Evolutionary conservation across 2,113 vertebrate species (phyloP), one percentile per base, ranked within the genome.

Genomic region (Nematolebias whitei): DNA sequence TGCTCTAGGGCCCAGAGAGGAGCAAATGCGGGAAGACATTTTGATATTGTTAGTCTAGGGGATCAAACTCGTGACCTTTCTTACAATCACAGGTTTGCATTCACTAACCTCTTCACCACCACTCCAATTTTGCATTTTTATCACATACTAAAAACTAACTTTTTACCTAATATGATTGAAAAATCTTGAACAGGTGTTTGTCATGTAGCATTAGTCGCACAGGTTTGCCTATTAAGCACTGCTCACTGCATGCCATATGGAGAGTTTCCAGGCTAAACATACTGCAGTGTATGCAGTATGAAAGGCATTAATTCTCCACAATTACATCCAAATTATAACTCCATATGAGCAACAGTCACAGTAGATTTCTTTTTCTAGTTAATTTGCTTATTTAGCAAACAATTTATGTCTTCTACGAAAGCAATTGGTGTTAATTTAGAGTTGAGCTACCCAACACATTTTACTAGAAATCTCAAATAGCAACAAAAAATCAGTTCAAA

Each of bases 121-220:
- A n/a, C n/a, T n/a, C n/a, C n/a, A n/a, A n/a, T n/a, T n/a, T n/a
- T n/a, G n/a, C n/a, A n/a, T n/a, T n/a, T n/a, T n/a, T n/a, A n/a
- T n/a, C n/a, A n/a, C n/a, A n/a, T n/a, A n/a, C n/a, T n/a, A n/a
- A n/a, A n/a, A n/a, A n/a, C n/a, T n/a, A n/a, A n/a, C n/a, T n/a
- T 77, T 59, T 41, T 20, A 20, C 45, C 16, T 52, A 19, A 41
- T 12, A 49, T 19, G 47, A 68, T 12, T 51, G 35, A 16, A 40
- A 51, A 71, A 72, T 11, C 18, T 32, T 41, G 19, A 81, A 71
- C 60, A 75, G 67, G 63, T 78, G 71, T 48, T 75, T 60, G 24
- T 68, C 40, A 56, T 71, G 40, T 63, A 23, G 59, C 45, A 53
- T 68, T 5, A 70, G 64, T 52, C 14, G 43, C 29, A 53, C 56